These are phyloP conservation scores for Drosophila tropicalis DNA, from an alignment of 1,140 invertebrate species.

Conservation along the genomic window DNA sequence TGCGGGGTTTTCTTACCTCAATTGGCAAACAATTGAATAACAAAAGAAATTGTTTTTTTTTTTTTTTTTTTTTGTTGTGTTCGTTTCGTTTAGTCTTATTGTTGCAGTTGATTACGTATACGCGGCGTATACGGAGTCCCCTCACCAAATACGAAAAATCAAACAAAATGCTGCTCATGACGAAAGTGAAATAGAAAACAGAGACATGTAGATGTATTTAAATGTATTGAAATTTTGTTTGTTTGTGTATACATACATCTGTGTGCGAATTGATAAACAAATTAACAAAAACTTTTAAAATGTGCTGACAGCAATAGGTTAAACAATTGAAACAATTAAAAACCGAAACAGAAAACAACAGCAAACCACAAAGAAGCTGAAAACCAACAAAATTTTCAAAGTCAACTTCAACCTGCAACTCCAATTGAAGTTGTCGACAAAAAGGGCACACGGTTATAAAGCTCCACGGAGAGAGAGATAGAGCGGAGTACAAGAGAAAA, in stretches of 20 bases:
- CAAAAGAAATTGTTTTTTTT: conserved; percentile 36
- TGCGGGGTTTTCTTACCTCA: conserved; percentile 56
- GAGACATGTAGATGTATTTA: not conserved
- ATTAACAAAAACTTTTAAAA: not conserved
- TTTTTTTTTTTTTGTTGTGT: conserved; percentile 6
- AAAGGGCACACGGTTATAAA: conserved; percentile 2
- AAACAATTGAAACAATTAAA: not conserved
- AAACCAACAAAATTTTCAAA: conserved; percentile 1
- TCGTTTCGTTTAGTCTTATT: conserved; percentile 61
- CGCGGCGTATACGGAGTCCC: conserved; percentile 1
- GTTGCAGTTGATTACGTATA: conserved; percentile 3
- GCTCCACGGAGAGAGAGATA: conserved; percentile 23
- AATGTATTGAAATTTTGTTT: not conserved
- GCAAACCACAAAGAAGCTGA: not conserved
- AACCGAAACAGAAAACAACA: not conserved
- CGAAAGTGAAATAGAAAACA: conserved; percentile 12
- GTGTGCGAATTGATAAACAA: conserved; percentile 3
- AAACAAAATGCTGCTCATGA: conserved; percentile 11
- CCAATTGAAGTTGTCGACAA: conserved; percentile 19
- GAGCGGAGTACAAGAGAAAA: not conserved
- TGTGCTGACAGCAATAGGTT: not conserved
- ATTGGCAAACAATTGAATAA: conserved; percentile 74
- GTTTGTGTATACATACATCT: not conserved
- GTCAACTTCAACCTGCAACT: conserved; percentile 18
- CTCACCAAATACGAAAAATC: not conserved